phyloP scores from a whole-genome alignment of 2,888 invertebrate species.

The Apotomis betuletana region DNA sequence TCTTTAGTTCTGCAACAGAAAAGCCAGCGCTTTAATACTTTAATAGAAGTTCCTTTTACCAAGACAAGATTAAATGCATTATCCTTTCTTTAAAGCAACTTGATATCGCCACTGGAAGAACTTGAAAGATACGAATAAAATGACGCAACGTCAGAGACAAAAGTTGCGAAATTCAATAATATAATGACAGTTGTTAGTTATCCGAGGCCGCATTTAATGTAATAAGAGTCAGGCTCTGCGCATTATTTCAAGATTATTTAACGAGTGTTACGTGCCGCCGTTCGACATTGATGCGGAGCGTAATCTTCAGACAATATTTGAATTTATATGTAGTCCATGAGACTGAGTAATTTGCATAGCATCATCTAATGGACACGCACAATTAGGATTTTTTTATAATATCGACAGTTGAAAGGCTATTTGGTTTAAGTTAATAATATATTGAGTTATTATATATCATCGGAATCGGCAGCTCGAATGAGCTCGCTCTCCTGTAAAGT shows the following conservation, averaged over 20 bases:
- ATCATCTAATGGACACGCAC: background rate
- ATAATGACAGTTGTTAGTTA: slow-evolving; percentile 46
- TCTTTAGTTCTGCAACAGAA: slow-evolving; percentile 1
- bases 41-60: slow-evolving; percentile 54
- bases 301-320: background rate
- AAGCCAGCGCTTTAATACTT: slow-evolving; percentile 52
- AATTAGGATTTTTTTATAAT: too few relatives aligned
- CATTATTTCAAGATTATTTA: slow-evolving; percentile 34
- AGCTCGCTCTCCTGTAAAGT: too few relatives aligned
- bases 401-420: too few relatives aligned
- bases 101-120: slow-evolving; percentile 59
- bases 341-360: background rate
- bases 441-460: too few relatives aligned
- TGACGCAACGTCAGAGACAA: slow-evolving; percentile 55
- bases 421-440: too few relatives aligned
- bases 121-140: slow-evolving; percentile 55
- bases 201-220: slow-evolving; percentile 36
- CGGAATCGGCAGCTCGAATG: too few relatives aligned
- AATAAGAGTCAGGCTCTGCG: slow-evolving; percentile 30
- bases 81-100: slow-evolving; percentile 57
- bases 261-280: slow-evolving; percentile 27
- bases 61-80: slow-evolving; percentile 60
- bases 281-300: slow-evolving; percentile 2
- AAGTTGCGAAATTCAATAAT: slow-evolving; percentile 61
- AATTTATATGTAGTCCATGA: background rate